phyloP scores from a whole-genome alignment of 2,113 vertebrate genomes.

The Perognathus longimembris region DNA sequence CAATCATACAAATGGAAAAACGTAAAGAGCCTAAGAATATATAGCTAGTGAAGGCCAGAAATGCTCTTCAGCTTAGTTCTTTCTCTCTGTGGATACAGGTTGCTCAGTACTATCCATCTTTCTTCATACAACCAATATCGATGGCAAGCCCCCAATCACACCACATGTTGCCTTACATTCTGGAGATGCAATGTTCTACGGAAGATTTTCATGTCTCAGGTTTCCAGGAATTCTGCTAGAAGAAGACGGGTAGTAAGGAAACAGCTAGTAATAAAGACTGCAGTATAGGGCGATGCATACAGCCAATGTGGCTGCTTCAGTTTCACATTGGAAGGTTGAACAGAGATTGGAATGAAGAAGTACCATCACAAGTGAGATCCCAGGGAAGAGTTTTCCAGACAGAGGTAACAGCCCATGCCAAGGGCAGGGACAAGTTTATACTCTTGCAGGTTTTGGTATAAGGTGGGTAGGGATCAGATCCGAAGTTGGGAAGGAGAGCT shows the following conservation, averaged over 20 bases:
- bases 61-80: background rate
- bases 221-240: background rate
- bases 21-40: background rate
- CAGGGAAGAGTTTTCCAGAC: background rate
- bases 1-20: background rate
- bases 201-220: background rate
- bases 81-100: background rate
- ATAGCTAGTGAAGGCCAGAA: background rate
- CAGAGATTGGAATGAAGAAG: background rate
- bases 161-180: background rate
- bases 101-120: background rate
- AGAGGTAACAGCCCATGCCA: background rate
- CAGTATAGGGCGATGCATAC: fast-evolving
- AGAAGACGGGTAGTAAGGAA: background rate
- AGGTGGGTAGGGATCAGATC: background rate
- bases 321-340: background rate
- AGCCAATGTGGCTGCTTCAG: fast-evolving
- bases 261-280: background rate
- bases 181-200: background rate
- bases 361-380: fast-evolving
- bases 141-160: background rate
- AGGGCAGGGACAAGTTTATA: fast-evolving
- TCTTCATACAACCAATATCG: background rate
- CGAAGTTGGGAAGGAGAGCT: too few species aligned
- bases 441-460: background rate